Evolutionary conservation across 2,113 vertebrate species (phyloP), one percentile per base, ranked within the genome.

Genomic region (Panurus biarmicus): DNA sequence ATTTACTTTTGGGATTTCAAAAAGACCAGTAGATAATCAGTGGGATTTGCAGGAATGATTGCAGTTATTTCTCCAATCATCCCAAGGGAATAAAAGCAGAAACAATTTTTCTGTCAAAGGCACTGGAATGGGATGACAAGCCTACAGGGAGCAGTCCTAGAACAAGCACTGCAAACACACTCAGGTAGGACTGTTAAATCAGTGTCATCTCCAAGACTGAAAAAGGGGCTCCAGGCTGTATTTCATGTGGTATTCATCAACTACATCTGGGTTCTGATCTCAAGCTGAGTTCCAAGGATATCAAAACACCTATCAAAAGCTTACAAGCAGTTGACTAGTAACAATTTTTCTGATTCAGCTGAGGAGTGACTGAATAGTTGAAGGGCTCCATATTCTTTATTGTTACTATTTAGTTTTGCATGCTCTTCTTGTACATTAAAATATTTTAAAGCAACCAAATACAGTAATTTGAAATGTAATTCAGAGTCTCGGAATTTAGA

Each of bases 211-310:
- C n/a, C 36, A 53, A 64, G 12, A 16, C 47, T 28, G 53, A 47
- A 89, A 62, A 78, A 73, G n/a, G 23, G 31, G 23, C 64, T 72
- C 54, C 38, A 45, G 20, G 17, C 62, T 51, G 9, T 64, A 57
- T 60, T 85, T 69, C 36, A 23, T 13, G 48, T 1, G 0, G 21
- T 12, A 36, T 14, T 87, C 7, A 18, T 2, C 0, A 0, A 60
- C 53, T 40, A 16, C 47, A 58, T 20, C 44, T 9, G 3, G 3
- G 47, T 40, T 58, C 57, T 69, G 44, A 85, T 36, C 31, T 57
- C 4, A 1, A 85, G 56, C 19, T 44, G 26, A 71, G 35, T 87
- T 85, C 70, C 57, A 77, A 0, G 22, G 25, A 14, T 53, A 76
- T 15, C 71, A 69, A 88, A 88, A 76, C 24, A 61, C 24, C 19